phyloP scores from a whole-genome alignment of 2,113 vertebrate genomes.

The Prolemur simus region DNA sequence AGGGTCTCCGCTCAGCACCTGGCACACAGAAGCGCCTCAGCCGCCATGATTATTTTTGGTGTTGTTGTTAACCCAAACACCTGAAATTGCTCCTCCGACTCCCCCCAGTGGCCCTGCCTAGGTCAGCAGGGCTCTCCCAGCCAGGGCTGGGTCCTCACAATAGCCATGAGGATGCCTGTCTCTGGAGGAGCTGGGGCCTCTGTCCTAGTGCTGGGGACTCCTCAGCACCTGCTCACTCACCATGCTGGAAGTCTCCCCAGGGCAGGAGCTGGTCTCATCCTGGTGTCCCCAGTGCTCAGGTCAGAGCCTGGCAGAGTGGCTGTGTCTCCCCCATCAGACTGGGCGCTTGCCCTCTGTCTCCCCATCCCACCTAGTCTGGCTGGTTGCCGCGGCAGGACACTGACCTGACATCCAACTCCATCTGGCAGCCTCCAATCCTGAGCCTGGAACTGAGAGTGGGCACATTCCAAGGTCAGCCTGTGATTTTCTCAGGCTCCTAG shows the following conservation, averaged over 20 bases:
- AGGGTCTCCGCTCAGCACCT: neutral
- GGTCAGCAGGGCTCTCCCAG: neutral
- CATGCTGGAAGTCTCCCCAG: neutral
- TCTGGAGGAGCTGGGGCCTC: neutral
- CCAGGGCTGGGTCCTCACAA: neutral
- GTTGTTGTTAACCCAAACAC: neutral
- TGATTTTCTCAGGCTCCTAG: neutral
- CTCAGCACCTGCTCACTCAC: neutral
- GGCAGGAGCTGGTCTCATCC: neutral
- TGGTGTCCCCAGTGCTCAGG: neutral
- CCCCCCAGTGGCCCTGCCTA: neutral
- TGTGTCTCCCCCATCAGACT: neutral
- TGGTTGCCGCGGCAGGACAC: neutral
- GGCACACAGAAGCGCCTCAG: neutral
- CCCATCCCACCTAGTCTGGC: too few relatives aligned
- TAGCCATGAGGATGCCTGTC: neutral
- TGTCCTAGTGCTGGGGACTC: neutral
- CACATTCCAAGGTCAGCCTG: neutral
- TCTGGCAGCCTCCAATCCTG: neutral
- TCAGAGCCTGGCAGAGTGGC: neutral
- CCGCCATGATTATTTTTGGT: neutral
- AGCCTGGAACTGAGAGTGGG: neutral
- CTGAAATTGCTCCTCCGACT: neutral
- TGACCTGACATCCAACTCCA: neutral
- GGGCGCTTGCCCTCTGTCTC: too few relatives aligned